Conservation (phyloP, 1,140 invertebrate genomes). For the Cyrtorhinus lividipennis region DNA sequence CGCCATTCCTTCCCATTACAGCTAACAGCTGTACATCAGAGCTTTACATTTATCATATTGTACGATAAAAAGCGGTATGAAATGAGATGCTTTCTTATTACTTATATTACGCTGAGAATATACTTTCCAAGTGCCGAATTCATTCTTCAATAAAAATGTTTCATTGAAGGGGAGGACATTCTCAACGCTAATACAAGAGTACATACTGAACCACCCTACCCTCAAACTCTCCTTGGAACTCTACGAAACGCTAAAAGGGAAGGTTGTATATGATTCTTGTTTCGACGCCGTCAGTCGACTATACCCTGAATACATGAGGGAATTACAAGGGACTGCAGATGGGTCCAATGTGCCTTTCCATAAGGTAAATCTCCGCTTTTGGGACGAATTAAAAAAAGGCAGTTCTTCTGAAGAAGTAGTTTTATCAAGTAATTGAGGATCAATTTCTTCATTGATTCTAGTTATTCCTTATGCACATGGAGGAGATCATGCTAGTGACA, state of each 20-base stretch:
- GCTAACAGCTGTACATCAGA: too few species aligned
- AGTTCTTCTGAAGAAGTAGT: too few species aligned
- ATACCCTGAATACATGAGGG: background rate
- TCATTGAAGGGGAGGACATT: constrained; percentile 4
- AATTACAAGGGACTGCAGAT: background rate
- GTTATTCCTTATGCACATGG: constrained; percentile 1
- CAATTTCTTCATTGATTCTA: background rate
- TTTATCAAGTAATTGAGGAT: too few species aligned
- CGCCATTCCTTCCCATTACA: too few species aligned
- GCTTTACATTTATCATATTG: too few species aligned
- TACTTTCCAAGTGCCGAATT: too few species aligned
- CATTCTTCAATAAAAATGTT: too few species aligned
- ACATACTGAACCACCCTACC: background rate
- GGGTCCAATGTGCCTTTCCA: background rate
- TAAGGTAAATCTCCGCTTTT: too few species aligned
- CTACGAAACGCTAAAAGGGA: background rate
- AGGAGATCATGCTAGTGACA: background rate
- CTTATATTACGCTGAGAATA: too few species aligned
- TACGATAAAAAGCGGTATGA: too few species aligned
- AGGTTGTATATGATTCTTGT: background rate
- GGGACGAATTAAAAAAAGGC: too few species aligned
- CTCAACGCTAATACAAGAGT: background rate
- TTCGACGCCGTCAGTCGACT: background rate
- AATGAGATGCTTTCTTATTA: too few species aligned
- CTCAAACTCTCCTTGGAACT: background rate